Evolutionary conservation across 2,797 vertebrate species (phyloP), one percentile per base, ranked within the genome.

Genomic region (Sphaeramia orbicularis): DNA sequence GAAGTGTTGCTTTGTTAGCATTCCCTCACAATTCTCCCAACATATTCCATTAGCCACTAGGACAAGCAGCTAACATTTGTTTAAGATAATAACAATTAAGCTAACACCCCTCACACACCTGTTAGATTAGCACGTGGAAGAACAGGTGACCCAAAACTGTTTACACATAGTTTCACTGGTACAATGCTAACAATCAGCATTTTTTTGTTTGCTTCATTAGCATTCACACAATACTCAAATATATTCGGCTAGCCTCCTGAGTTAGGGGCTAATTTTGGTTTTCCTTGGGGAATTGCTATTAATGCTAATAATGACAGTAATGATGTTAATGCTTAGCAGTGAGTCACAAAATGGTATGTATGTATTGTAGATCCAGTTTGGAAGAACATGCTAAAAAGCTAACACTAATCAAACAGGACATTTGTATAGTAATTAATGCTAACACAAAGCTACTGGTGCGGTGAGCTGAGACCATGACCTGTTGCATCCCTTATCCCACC

Each of bases 391-490:
- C 14, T 5, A 12, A 40, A 13, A 13, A 41, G 5, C 14, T 6
- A 19, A 44, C 8, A 19, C 3, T 19, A 45, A 18, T 45, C 43
- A 19, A 19, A 44, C 15, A 10, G 3, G 18, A 18, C 15, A 19
- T 18, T 45, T 41, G 6, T 41, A 43, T 41, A 43, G 21, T 43
- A 43, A 57, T 13, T 4, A 56, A 56, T 30, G n/a, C n/a, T 61
- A 66, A 41, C 16, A 16, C 2, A 35, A 16, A 61, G 55, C 53
- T 67, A 72, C 3, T 30, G 64, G 65, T 60, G 18, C 27, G 36
- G 49, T 58, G 78, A 86, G 84, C 80, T 66, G 55, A 78, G 55
- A 0, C 8, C 19, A 8, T 7, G 16, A 68, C 65, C 74, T 73
- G 78, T 74, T 79, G 83, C 77, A 1, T 24, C 24, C 7, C 58